Evolutionary conservation across 2,888 invertebrate genomes (phyloP).

Genomic region (Coecobrya sp.): DNA sequence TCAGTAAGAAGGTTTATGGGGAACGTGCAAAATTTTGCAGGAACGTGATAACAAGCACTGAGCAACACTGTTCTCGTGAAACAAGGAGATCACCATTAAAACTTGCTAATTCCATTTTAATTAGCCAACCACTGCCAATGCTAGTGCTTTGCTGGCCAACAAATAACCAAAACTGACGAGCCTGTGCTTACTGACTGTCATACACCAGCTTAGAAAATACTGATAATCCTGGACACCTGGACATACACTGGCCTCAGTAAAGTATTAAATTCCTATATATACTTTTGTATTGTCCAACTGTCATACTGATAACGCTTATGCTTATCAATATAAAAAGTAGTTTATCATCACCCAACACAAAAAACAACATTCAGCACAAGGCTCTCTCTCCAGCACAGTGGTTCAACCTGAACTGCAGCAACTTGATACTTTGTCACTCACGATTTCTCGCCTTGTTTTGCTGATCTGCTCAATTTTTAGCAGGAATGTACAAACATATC

Average conservation of each 20-base stretch:
- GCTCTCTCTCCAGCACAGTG: neutral
- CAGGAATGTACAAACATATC: neutral
- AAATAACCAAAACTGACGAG: too few relatives aligned
- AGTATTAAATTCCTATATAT: neutral
- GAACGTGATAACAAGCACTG: constrained; percentile 17
- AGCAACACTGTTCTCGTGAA: neutral
- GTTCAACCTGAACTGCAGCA: neutral
- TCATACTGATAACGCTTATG: neutral
- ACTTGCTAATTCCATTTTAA: constrained; percentile 52
- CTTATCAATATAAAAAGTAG: constrained; percentile 2
- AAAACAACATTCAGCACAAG: too few relatives aligned
- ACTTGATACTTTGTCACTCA: constrained; percentile 3
- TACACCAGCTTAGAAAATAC: neutral
- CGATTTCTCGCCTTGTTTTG: neutral
- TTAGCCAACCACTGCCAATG: constrained; percentile 7
- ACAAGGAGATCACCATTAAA: neutral
- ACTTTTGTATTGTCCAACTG: neutral
- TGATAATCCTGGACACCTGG: constrained; percentile 16
- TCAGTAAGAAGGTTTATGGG: neutral
- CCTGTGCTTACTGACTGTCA: too few relatives aligned
- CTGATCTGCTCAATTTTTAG: constrained; percentile 5
- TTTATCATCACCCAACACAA: neutral
- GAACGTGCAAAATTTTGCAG: constrained; percentile 6
- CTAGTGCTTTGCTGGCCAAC: too few relatives aligned
- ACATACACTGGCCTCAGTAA: neutral